Base-by-base conservation (phyloP, 2,888 invertebrate species). In the Strigamia transsilvanica region DNA sequence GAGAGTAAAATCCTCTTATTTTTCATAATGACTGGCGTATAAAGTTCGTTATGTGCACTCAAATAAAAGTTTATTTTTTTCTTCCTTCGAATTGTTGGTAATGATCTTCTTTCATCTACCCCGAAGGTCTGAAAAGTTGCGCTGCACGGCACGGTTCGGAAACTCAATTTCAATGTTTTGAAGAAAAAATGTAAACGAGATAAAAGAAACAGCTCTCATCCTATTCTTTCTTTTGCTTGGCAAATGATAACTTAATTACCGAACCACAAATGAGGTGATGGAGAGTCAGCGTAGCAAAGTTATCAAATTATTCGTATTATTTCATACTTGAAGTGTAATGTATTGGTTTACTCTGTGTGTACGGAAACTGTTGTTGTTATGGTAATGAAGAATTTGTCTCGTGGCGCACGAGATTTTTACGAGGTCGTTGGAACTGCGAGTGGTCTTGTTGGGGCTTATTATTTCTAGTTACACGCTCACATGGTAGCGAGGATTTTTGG, bases 81-180 rank as follows among this genome's bases (percentile, higher is more conserved):
- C 5, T 73, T 73, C 15, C 27, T 73, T 32, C 32, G 27, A 27
- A 27, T 73, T 73, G 73, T 73, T 5, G 7, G 73, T 73, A 73
- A 73, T 73, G 73, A 73, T 73, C 73, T n/a, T 73, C 73, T 73
- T 73, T 73, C 66, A 66, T 66, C 73, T 73, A 32, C 73, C 27
- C 73, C 73, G 5, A 2, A 73, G 73, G 73, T 27, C 73, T 73
- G 73, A 73, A 73, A 73, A 73, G 73, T 73, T 73, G 73, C 27
- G 73, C 27, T 73, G 27, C 27, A 27, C 27, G 32, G 73, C 73
- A 73, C 73, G 23, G 13, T 27, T 15, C 13, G 13, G 73, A 73
- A 73, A 73, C 73, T 73, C 73, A 73, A 73, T 73, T 73, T 27
- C 73, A 32, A 32, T 73, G 32, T 73, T 73, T 73, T 73, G 73